phyloP scores from a whole-genome alignment of 2,888 invertebrate species.

The Erebia palarica region DNA sequence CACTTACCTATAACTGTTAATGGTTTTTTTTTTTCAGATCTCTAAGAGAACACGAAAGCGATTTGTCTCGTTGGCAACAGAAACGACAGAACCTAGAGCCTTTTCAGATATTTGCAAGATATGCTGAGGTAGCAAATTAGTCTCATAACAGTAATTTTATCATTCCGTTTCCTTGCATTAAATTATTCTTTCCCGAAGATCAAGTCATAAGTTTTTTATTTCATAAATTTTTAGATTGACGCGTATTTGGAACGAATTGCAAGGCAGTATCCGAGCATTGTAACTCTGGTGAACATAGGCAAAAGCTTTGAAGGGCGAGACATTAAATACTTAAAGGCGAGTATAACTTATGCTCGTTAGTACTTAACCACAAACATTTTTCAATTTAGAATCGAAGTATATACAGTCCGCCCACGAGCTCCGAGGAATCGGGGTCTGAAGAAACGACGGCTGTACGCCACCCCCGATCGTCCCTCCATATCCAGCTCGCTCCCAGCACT shows the following conservation, averaged over 20 bases:
- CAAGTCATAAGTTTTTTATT: not conserved
- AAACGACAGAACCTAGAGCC: constrained; percentile 43
- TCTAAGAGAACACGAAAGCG: constrained; percentile 46
- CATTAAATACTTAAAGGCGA: constrained; percentile 81
- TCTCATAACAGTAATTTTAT: not conserved
- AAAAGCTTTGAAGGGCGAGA: constrained; percentile 81
- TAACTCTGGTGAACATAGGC: constrained; percentile 80
- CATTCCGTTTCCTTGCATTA: not conserved
- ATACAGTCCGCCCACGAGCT: too few species aligned
- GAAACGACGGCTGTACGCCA: too few species aligned
- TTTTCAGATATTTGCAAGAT: constrained; percentile 84
- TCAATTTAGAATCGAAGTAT: not conserved
- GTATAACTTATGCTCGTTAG: not conserved
- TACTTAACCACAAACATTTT: not conserved
- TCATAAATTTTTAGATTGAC: constrained; percentile 64
- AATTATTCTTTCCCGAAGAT: not conserved
- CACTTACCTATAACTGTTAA: too few species aligned
- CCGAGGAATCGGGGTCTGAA: too few species aligned
- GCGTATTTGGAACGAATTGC: constrained; percentile 76
- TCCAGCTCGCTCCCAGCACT: too few species aligned
- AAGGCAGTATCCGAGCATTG: constrained; percentile 72
- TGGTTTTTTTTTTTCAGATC: constrained; percentile 39
- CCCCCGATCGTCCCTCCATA: too few species aligned
- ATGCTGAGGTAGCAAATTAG: constrained; percentile 71
- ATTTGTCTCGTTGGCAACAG: constrained; percentile 41